Percentiles rank a stretch among this genome's conserved stretches.
phyloP scores from a whole-genome alignment of 2,113 vertebrate species.

The Aldabrachelys gigantea region DNA sequence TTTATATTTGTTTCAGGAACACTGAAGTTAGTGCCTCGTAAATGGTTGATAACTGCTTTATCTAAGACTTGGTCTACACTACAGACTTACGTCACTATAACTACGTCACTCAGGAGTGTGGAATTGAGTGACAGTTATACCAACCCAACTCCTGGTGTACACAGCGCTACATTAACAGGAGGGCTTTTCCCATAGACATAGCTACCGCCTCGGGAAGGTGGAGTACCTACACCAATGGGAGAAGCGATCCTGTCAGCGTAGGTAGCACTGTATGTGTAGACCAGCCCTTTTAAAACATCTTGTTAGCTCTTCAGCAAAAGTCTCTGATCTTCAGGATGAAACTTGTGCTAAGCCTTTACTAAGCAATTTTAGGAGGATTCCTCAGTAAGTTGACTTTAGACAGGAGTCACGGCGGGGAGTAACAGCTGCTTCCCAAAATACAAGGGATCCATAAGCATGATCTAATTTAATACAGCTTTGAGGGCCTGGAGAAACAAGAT shows the following conservation, averaged over 20 bases:
- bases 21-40: not conserved
- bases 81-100: not conserved
- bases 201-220: no score
- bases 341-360: not conserved
- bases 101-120: not conserved
- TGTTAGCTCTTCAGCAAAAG: not conserved
- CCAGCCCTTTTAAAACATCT: not conserved
- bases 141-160: not conserved
- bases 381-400: not conserved
- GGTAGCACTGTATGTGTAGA: not conserved
- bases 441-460: not conserved
- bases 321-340: not conserved
- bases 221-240: not conserved
- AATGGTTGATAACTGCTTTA: conserved; percentile 8
- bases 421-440: conserved; percentile 51
- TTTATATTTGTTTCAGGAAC: not conserved
- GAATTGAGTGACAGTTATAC: not conserved
- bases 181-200: not conserved
- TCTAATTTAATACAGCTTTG: not conserved
- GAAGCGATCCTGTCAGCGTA: not conserved
- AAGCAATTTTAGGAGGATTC: conserved; percentile 27
- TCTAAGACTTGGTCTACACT: not conserved
- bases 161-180: not conserved
- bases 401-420: conserved; percentile 36
- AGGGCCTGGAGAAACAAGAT: not conserved